phyloP scores from a whole-genome alignment of 2,113 vertebrate species.

The Bagarius yarrelli region DNA sequence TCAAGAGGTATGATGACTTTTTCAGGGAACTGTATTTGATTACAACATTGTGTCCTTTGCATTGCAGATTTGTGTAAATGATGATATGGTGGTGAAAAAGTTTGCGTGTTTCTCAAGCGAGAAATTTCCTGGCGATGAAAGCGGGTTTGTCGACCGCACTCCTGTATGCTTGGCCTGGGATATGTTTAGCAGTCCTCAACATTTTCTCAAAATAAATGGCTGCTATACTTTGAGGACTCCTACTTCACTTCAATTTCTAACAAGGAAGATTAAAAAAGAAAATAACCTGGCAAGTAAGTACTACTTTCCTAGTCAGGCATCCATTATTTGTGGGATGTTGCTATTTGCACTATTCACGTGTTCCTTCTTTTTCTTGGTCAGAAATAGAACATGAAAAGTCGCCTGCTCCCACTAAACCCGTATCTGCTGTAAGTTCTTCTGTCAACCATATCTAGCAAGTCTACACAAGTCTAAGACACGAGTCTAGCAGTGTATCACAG shows the following conservation, averaged over 20 bases:
- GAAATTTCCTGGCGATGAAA: background rate
- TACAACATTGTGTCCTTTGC: background rate
- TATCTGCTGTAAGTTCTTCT: conserved; percentile 14
- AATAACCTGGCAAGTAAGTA: background rate
- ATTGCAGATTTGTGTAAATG: conserved; percentile 85
- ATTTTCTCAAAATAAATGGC: conserved; percentile 36
- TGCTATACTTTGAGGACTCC: background rate
- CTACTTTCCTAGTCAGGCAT: background rate
- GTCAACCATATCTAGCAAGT: background rate
- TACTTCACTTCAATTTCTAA: background rate
- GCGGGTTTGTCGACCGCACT: conserved; percentile 3
- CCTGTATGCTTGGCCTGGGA: conserved; percentile 56
- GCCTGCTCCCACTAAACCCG: background rate
- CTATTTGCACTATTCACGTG: background rate
- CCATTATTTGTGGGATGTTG: background rate
- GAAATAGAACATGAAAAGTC: background rate
- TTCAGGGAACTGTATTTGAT: too few relatives aligned
- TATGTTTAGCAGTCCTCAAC: conserved; percentile 48
- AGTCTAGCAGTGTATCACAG: background rate
- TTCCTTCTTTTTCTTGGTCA: background rate
- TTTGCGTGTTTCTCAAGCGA: conserved; percentile 74
- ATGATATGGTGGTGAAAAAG: conserved; percentile 84
- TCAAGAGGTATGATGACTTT: too few relatives aligned
- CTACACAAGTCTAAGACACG: too few relatives aligned
- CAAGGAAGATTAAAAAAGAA: too few relatives aligned